Evolutionary conservation across 2,113 vertebrate genomes (phyloP).

Genomic region (Gyps fulvus): DNA sequence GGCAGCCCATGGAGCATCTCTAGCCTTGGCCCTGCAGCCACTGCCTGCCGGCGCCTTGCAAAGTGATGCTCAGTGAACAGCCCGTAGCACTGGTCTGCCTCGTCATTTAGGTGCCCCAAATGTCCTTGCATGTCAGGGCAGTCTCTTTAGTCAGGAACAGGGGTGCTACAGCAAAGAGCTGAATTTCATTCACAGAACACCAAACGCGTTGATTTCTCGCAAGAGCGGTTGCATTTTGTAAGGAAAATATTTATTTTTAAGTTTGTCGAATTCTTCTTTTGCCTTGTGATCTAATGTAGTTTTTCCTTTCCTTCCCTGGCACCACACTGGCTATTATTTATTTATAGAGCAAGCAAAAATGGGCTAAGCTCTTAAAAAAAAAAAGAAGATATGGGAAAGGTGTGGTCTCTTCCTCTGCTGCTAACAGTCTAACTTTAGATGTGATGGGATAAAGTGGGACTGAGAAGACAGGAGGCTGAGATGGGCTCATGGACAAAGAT

Average conservation of each 20-base stretch:
- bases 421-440: not conserved
- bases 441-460: not conserved
- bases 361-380: not conserved
- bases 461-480: not conserved
- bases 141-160: not conserved
- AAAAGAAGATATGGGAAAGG: not conserved
- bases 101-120: not conserved
- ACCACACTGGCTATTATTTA: not conserved
- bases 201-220: not conserved
- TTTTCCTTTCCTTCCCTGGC: not conserved
- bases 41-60: accelerated
- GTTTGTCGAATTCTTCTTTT: not conserved
- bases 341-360: not conserved
- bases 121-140: not conserved
- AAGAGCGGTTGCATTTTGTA: not conserved
- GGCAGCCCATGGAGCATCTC: not conserved
- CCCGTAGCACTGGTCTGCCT: accelerated
- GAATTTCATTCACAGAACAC: not conserved
- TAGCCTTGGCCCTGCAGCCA: not conserved
- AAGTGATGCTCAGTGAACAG: not conserved
- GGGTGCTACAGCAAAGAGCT: not conserved
- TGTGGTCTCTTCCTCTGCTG: not conserved
- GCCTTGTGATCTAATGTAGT: not conserved
- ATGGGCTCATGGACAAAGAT: not conserved
- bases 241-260: not conserved